Evolutionary conservation across 2,113 vertebrate species (phyloP), one percentile per base, ranked within the genome.

Genomic region (Hemicordylus capensis): DNA sequence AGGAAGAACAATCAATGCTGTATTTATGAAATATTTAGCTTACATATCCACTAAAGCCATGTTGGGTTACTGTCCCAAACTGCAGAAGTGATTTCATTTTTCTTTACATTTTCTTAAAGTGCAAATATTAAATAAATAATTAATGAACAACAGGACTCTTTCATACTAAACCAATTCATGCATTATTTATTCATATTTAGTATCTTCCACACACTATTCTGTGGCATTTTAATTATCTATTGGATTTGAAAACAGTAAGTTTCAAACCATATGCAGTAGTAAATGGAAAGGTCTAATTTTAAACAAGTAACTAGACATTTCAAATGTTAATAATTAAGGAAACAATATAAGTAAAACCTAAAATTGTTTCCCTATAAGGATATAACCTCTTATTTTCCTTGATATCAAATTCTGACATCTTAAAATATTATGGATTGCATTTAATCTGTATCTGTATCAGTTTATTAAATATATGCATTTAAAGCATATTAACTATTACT

Each of bases 181-280:
- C 10, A 90, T 89, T 89, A 92, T 91, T 94, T 86, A 87, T 74
- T 31, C 70, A 46, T 88, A 87, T 76, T 93, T 93, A 86, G 0
- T 61, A 66, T 85, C 85, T 20, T 61, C 34, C 24, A 34, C 0
- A 31, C 3, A 48, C 14, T 26, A 26, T 85, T 81, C 0, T 72
- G 58, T 83, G 82, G 87, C 2, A 67, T 54, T 86, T 83, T 44
- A 82, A 42, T 28, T 37, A 84, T 6, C 44, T 31, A 80, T 81
- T 84, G 10, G 1, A 85, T 54, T 79, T 86, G 26, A 83, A 87
- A 89, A 87, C 2, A 82, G 8, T 6, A 88, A 74, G 72, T 82
- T 39, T 46, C 0, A 63, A 1, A 69, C 42, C 1, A 74, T 1
- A 66, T 0, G 0, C 15, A 73, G 75, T 61, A 10, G 14, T 31